Base-by-base conservation (phyloP, 1,140 invertebrate species). In the Drosophila paulistorum region DNA sequence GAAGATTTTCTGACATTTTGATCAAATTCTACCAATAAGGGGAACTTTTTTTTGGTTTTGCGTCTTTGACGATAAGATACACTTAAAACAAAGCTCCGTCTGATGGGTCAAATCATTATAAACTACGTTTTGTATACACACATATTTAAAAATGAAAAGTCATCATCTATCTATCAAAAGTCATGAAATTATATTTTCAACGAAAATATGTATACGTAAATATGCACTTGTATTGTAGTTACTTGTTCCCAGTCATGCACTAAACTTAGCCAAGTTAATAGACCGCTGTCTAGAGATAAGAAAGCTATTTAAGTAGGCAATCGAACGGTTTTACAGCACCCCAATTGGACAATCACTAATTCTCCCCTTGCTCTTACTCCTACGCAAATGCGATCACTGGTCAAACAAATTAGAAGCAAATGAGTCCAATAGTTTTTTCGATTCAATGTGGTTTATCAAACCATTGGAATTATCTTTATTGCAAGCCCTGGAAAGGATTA, bases 401-500 rank as follows among this genome's bases (percentile, higher is more conserved):
- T 11, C 26, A 14, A 57, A 33, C 26, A 57, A 57, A 57, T 57
- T 51, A 20, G 45, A 2, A 39, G 10, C 23, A 23, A 51, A 51
- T 51, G 7, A 20, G 45, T 48, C 45, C 45, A 51, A 23, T 51
- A 51, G 45, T 51, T 68, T 62, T 48, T 30, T 30, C 30, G 17
- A 67, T 45, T 55, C 33, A 30, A 30, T 14, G 1, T 61, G 7
- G 2, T 76, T 75, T 78, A 62, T 65, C 59, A 59, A 68, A 23
- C 20, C 7, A 65, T 76, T 20, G 65, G 30, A 62, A 77, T 30
- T 66, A 80, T 85, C 67, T 81, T 83, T 85, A 80, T 71, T n/a
- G 54, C 33, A 37, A 17, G 23, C 51, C 51, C 7, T 20, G 17
- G 7, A 1, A 23, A 68, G 71, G 84, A 87, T 87, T 61, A 81